Conservation (phyloP, 2,113 vertebrate genomes). For the Eolophus roseicapilla region DNA sequence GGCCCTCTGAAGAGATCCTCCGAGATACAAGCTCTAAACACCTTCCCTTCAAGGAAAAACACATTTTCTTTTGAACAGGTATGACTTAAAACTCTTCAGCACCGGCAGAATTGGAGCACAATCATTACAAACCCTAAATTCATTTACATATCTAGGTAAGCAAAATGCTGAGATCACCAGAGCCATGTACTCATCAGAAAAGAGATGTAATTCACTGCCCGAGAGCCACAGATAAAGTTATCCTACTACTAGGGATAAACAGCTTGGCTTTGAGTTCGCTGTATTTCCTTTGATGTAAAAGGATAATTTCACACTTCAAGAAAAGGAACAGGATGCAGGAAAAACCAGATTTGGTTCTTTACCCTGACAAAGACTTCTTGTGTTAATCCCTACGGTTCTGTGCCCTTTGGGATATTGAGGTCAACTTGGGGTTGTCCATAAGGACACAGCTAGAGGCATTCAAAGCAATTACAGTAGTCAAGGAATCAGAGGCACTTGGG, state of each 20-base stretch:
- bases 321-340: conserved; percentile 15
- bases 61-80: background rate
- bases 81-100: background rate
- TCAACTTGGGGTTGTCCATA: background rate
- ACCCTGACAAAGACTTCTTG: background rate
- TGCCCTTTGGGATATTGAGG: background rate
- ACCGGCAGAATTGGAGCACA: background rate
- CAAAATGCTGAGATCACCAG: conserved; percentile 18
- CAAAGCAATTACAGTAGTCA: background rate
- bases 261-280: background rate
- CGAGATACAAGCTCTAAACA: background rate
- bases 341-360: background rate
- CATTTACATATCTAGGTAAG: background rate
- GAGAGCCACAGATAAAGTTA: background rate
- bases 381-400: background rate
- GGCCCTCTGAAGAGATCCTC: background rate
- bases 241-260: background rate
- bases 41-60: background rate
- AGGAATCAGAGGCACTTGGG: background rate
- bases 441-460: background rate
- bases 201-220: background rate
- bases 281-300: conserved; percentile 35
- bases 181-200: conserved; percentile 16
- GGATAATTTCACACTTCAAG: conserved; percentile 4
- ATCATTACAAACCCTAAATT: background rate